phyloP scores from a whole-genome alignment of 2,888 invertebrate genomes.

The Calliopum simillimum region DNA sequence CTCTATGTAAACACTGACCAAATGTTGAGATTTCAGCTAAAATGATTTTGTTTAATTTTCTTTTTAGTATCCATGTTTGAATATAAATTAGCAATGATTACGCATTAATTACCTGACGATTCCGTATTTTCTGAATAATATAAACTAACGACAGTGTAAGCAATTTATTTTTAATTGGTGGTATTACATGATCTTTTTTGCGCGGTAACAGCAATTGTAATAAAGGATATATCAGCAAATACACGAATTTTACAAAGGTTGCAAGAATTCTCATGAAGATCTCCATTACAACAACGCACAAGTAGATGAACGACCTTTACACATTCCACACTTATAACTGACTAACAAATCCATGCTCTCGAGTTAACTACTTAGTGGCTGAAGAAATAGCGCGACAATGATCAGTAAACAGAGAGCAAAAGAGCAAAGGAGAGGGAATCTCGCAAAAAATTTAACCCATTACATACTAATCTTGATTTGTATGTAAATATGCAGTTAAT shows the following conservation, averaged over 20 bases:
- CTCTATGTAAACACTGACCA: conserved; percentile 73
- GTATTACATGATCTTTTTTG: conserved; percentile 37
- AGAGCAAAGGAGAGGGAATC: too few species aligned
- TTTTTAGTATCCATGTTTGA: too few species aligned
- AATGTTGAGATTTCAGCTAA: conserved; percentile 73
- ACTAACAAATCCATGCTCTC: too few species aligned
- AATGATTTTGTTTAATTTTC: conserved; percentile 7
- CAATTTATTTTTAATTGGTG: conserved; percentile 50
- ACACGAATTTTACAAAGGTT: conserved; percentile 45
- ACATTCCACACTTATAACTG: too few species aligned
- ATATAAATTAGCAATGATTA: not conserved
- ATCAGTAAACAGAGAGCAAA: too few species aligned
- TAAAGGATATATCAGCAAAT: conserved; percentile 38
- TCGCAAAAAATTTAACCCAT: too few species aligned
- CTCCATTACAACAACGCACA: conserved; percentile 49
- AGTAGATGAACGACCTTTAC: too few species aligned
- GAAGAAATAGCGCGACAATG: too few species aligned
- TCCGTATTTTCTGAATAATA: conserved; percentile 48
- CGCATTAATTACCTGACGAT: conserved; percentile 52
- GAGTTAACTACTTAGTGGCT: too few species aligned
- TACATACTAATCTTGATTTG: too few species aligned
- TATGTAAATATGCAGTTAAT: too few species aligned
- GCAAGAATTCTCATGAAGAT: conserved; percentile 52
- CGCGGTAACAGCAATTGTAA: conserved; percentile 27
- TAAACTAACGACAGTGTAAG: conserved; percentile 50